Evolutionary conservation across 1,140 invertebrate species (phyloP).

Genomic region (Sitodiplosis mosellana): DNA sequence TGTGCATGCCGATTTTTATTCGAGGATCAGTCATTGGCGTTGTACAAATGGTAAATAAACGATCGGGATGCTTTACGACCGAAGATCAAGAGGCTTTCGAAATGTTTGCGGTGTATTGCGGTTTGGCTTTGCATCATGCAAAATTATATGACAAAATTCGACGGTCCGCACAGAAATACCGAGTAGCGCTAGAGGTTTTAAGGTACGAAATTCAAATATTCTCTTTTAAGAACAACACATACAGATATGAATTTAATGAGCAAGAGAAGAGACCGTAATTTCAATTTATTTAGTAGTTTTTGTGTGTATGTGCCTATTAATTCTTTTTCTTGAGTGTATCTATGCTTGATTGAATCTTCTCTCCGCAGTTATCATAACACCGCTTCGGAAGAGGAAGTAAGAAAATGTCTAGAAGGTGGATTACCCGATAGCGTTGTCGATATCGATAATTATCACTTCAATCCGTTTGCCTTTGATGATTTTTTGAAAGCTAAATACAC

Average conservation of each 20-base stretch:
- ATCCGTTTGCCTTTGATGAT: constrained; percentile 45
- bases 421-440: constrained; percentile 20
- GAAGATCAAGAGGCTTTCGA: constrained; percentile 69
- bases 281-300: too few species aligned
- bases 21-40: constrained; percentile 57
- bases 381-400: constrained; percentile 50
- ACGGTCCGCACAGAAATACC: constrained; percentile 66
- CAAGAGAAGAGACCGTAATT: too few species aligned
- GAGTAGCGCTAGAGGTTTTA: constrained; percentile 63
- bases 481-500: constrained; percentile 48
- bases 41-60: constrained; percentile 77
- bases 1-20: constrained; percentile 76
- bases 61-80: constrained; percentile 43
- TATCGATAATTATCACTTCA: constrained; percentile 47
- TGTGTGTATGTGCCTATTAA: too few species aligned
- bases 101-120: constrained; percentile 70
- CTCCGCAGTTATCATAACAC: constrained; percentile 78
- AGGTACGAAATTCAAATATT: too few species aligned
- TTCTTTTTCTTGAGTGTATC: too few species aligned
- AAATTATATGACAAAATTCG: constrained; percentile 71
- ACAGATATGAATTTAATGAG: too few species aligned
- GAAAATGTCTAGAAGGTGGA: constrained; percentile 25
- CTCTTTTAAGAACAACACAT: too few species aligned
- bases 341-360: too few species aligned
- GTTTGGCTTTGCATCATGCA: constrained; percentile 65